phyloP scores from a whole-genome alignment of 2,797 vertebrate species.

The Vireo griseus region DNA sequence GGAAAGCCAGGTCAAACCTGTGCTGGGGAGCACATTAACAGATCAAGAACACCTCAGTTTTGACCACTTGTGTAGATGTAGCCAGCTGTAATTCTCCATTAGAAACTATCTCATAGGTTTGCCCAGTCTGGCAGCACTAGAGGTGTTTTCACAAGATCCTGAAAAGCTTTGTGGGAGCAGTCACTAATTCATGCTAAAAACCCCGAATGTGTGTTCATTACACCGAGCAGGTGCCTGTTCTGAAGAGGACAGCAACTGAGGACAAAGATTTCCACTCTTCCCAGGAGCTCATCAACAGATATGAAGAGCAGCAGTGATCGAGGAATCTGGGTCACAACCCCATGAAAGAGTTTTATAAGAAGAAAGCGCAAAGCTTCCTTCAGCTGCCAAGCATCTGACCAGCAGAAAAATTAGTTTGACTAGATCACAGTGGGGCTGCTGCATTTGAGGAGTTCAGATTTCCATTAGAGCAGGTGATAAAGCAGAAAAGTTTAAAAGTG shows the following conservation, averaged over 20 bases:
- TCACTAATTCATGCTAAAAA: neutral
- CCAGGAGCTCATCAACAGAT: neutral
- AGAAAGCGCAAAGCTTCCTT: neutral
- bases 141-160: neutral
- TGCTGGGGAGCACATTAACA: neutral
- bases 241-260: neutral
- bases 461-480: neutral
- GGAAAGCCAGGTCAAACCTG: neutral
- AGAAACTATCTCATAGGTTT: neutral
- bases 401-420: neutral
- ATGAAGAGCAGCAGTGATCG: accelerated
- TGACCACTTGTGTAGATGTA: neutral
- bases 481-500: neutral
- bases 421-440: neutral
- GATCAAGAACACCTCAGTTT: neutral
- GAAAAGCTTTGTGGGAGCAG: neutral
- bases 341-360: neutral
- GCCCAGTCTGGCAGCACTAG: neutral
- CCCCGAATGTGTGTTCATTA: neutral
- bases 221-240: accelerated
- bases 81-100: neutral
- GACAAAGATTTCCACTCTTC: neutral
- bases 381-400: neutral
- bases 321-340: neutral
- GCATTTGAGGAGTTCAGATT: neutral